Base-by-base conservation (phyloP, 2,888 invertebrate genomes). In the Podotricha telesiphe region DNA sequence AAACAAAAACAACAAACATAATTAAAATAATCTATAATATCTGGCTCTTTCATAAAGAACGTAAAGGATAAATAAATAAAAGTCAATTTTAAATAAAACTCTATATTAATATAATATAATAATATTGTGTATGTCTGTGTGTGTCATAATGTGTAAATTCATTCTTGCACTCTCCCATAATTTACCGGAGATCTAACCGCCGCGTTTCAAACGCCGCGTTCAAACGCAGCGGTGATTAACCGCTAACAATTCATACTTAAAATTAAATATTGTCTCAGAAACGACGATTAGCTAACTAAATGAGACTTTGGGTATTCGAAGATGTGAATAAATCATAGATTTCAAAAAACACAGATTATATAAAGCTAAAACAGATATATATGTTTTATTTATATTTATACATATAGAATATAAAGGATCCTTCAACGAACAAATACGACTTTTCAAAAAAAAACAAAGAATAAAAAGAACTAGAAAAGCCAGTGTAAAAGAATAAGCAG, bases 61-160 rank as follows among this genome's bases (percentile, higher is more conserved):
- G 8, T 37, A 7, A 10, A 37, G 37, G 37, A 10, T 37, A 6
- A 13, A n/a, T 1, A 78, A 83, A 83, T 80, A 74, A 86, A 84
- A 83, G 74, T 42, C 2, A 5, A 3, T 40, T 66, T 48, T 86
- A 86, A 87, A 86, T 86, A 86, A 86, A 87, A 86, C 82, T 86
- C 84, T 87, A 87, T 87, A 87, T 84, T 87, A 86, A 86, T 87
- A 86, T 86, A 86, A 86, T 86, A 84, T 86, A 84, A 82, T 83
- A 80, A 81, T 81, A 80, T 81, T 79, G 80, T 85, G 79, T 82
- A 75, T 80, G 72, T 79, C 72, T 74, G 70, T 80, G 75, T 80
- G 75, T 70, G 51, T 69, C 65, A 66, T 78, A 79, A 72, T 28
- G 45, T 59, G 45, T 59, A 59, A 59, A 59, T 59, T 59, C 59